A percentile compares a stretch with the other conserved stretches of the same genome.
These are phyloP conservation scores for Mustela lutreola DNA, from an alignment of 2,113 vertebrate genomes.

Conservation along the genomic window DNA sequence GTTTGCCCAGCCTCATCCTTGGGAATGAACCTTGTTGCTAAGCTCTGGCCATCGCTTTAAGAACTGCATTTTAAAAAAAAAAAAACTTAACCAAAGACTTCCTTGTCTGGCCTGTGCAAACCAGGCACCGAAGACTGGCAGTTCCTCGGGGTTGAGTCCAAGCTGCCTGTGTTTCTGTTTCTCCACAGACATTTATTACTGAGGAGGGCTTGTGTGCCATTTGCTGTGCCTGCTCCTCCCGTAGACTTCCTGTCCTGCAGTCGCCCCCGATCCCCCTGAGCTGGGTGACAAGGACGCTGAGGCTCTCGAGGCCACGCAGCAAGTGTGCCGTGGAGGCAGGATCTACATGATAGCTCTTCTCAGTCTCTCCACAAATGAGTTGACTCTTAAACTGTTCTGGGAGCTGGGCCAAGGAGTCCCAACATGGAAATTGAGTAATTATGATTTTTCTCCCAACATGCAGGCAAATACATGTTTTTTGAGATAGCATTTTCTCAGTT, in stretches of 20 bases:
- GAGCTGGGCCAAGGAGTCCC: neutral
- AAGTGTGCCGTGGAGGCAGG: too few relatives aligned
- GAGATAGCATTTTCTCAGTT: slow-evolving; percentile 33
- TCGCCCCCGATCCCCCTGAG: neutral
- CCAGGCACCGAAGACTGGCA: neutral
- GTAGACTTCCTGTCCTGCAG: too few relatives aligned
- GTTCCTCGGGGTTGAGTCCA: neutral
- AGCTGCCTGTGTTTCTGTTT: neutral
- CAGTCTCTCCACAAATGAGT: neutral
- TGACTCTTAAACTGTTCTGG: neutral
- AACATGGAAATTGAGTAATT: neutral
- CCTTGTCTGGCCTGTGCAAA: neutral
- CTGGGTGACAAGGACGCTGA: neutral
- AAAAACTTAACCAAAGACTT: neutral
- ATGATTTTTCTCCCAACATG: neutral
- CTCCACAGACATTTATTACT: neutral
- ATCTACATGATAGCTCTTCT: neutral
- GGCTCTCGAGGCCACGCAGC: neutral
- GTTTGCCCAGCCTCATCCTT: slow-evolving; percentile 11
- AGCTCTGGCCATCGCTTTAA: neutral
- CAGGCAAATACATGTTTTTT: neutral
- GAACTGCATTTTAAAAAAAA: neutral
- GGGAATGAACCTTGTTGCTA: neutral
- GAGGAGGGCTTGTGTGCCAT: neutral
- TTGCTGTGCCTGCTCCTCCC: neutral